Evolutionary conservation across 2,888 invertebrate genomes (phyloP), one percentile per base, ranked within the genome.

Genomic region (Steinernema carpocapsae): DNA sequence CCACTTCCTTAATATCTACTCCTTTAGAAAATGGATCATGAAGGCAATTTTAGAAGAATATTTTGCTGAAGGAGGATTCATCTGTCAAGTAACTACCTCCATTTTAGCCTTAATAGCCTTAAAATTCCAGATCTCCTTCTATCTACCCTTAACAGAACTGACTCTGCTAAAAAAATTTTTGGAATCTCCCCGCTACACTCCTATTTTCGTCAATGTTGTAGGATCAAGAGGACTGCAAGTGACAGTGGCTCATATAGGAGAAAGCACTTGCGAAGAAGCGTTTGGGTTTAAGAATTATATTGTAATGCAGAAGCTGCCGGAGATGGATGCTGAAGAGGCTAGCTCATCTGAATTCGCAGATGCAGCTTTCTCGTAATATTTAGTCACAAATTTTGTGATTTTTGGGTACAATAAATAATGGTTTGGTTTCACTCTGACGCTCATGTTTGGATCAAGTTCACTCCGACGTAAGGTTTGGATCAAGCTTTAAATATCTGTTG

Each of bases 301-400:
- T 14, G 37, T 64, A 14, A 14, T 32, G 12, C 24, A 64, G 64
- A 37, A 64, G 64, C 64, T 64, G 17, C 64, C 64, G 48, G 14
- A 12, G 24, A 29, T 42, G 29, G 37, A n/a, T n/a, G 64, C n/a
- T n/a, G 64, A 48, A 17, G 3, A n/a, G n/a, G n/a, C 10, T 17
- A 17, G 48, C 19, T 48, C 48, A 4, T 6, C 48, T 19, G 48
- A 48, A 17, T 48, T 48, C n/a, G 48, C 48, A 4, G 48, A 48
- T 19, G 48, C n/a, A n/a, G n/a, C n/a, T n/a, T n/a, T n/a, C n/a
- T n/a, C n/a, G n/a, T n/a, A n/a, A n/a, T n/a, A n/a, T n/a, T n/a
- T n/a, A n/a, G n/a, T n/a, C n/a, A n/a, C n/a, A n/a, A n/a, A n/a
- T n/a, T n/a, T n/a, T n/a, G n/a, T n/a, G n/a, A n/a, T n/a, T n/a